These are phyloP conservation scores for Saccopteryx leptura DNA, from an alignment of 2,113 vertebrate species.

Conservation along the genomic window DNA sequence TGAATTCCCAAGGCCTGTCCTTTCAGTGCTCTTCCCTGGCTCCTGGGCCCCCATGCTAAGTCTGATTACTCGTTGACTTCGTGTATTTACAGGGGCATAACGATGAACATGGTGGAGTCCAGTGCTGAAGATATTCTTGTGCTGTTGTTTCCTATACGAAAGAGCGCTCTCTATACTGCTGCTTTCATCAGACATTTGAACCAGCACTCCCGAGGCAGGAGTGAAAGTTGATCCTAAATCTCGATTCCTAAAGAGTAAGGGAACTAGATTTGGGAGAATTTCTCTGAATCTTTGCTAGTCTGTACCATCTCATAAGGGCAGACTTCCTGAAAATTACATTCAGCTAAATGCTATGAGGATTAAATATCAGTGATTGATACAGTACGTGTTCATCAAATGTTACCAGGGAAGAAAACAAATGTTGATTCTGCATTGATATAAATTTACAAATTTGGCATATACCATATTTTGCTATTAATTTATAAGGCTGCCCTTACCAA, in stretches of 20 bases:
- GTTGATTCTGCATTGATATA: slow-evolving; percentile 14
- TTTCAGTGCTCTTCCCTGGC: background rate
- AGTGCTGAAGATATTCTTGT: background rate
- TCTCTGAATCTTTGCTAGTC: background rate
- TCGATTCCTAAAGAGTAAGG: slow-evolving; percentile 20
- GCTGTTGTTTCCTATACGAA: background rate
- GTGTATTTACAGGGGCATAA: background rate
- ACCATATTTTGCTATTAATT: background rate
- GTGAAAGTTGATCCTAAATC: background rate
- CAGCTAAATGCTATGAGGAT: background rate
- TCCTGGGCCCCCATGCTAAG: background rate
- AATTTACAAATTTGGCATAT: background rate
- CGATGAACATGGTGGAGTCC: background rate
- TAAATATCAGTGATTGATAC: background rate
- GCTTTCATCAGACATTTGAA: background rate
- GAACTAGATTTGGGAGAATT: background rate
- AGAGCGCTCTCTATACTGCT: background rate
- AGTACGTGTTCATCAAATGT: background rate
- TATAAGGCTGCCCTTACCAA: background rate
- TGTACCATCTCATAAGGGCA: background rate
- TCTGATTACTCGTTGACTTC: background rate
- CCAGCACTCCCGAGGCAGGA: background rate
- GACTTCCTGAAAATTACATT: background rate
- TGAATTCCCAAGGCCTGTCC: background rate
- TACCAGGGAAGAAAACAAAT: background rate